Percentiles rank a stretch among this genome's conserved stretches.
phyloP scores from a whole-genome alignment of 2,888 invertebrate genomes.

The Scaptodrosophila latifasciaeformis region DNA sequence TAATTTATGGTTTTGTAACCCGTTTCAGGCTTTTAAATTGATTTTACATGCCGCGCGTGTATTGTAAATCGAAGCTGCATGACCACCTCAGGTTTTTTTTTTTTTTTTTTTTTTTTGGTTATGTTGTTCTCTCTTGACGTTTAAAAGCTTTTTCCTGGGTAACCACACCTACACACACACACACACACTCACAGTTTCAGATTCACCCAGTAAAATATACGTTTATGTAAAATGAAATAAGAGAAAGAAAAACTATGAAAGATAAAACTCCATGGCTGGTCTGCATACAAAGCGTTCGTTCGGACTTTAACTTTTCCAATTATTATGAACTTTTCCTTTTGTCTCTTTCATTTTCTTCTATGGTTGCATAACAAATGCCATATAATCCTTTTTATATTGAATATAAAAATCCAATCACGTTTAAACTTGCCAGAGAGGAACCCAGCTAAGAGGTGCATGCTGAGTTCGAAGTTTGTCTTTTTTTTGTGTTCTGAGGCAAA shows the following conservation, averaged over 20 bases:
- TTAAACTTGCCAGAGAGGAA: slow-evolving; percentile 3
- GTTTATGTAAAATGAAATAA: too few species aligned
- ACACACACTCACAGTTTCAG: not conserved
- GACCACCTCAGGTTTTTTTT: too few species aligned
- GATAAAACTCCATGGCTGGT: slow-evolving; percentile 10
- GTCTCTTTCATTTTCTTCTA: slow-evolving; percentile 25
- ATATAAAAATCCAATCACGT: slow-evolving; percentile 68
- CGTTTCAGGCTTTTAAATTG: slow-evolving; percentile 44
- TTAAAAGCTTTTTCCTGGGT: too few species aligned
- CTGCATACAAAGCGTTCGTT: slow-evolving; percentile 13
- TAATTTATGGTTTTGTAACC: slow-evolving; percentile 23
- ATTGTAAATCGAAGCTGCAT: not conserved
- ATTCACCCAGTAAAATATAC: not conserved
- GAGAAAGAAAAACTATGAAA: too few species aligned
- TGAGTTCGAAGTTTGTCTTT: not conserved
- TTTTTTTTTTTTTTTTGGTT: too few species aligned
- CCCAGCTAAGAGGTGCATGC: slow-evolving; percentile 19
- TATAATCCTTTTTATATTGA: slow-evolving; percentile 65
- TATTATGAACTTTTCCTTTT: slow-evolving; percentile 38
- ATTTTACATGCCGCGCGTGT: slow-evolving; percentile 36
- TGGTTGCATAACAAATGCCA: slow-evolving; percentile 39
- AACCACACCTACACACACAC: not conserved
- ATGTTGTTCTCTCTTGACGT: too few species aligned
- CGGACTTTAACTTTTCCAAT: slow-evolving; percentile 61
- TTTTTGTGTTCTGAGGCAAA: slow-evolving; percentile 31